A percentile compares a stretch with the other conserved stretches of the same genome.
Conservation (phyloP, 2,113 vertebrate species). For the Neodon shergylaensis region DNA sequence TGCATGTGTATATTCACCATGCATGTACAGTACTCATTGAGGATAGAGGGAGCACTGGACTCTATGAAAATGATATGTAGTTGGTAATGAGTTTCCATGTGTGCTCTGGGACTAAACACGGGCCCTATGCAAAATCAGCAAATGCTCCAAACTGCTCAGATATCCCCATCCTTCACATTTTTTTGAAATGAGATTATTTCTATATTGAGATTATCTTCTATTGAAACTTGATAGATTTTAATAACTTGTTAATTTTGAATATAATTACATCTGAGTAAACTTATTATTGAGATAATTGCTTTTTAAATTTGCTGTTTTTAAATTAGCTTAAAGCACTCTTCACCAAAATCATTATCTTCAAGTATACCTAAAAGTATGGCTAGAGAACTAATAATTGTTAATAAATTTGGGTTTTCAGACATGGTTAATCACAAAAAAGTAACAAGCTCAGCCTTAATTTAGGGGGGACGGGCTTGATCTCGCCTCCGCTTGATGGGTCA, state of each 20-base stretch:
- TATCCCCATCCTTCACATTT: neutral
- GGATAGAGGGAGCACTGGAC: too few species aligned
- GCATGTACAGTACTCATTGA: neutral
- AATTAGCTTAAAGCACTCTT: neutral
- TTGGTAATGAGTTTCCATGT: neutral
- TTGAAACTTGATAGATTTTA: neutral
- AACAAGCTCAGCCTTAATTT: neutral
- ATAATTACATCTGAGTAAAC: neutral
- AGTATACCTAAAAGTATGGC: neutral
- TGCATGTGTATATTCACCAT: neutral
- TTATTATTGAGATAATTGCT: neutral
- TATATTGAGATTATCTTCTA: neutral
- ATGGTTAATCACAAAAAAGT: neutral
- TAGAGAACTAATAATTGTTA: neutral
- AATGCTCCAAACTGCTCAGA: neutral
- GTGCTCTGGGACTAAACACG: neutral
- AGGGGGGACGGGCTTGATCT: too few species aligned
- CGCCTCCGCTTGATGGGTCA: too few species aligned
- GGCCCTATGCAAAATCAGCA: neutral
- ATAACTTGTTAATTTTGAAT: neutral
- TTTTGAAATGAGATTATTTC: neutral
- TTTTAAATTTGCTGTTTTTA: neutral
- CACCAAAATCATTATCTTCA: neutral
- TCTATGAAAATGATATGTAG: neutral
- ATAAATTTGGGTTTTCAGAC: neutral